Evolutionary conservation across 1,140 invertebrate genomes (phyloP), one percentile per base, ranked within the genome.

Genomic region (Geopemphigus sp.): DNA sequence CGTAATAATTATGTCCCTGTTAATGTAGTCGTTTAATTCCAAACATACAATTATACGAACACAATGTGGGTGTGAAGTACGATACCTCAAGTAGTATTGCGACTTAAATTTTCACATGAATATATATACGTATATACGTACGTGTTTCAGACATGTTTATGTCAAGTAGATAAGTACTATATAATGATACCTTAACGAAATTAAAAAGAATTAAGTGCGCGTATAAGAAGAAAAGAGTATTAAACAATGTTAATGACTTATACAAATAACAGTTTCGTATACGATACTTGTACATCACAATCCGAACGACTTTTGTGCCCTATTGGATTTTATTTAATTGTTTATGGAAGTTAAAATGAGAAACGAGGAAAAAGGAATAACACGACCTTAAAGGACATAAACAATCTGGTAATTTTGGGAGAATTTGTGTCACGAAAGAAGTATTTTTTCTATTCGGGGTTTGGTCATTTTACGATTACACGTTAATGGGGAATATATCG

Each of bases 201-300:
- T 47, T 47, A 68, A 68, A 47, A 50, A 14, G 24, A 24, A 50
- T 68, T 66, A 66, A 68, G 45, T 50, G 15, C 15, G n/a, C 47
- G 32, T 22, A 17, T 26, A 68, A 68, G 45, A 68, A 50, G 45
- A 68, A 68, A 68, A 68, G 15, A 8, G n/a, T 45, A 47, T 47
- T 47, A 68, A 68, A 68, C 64, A 68, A 22, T 68, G 64, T 68
- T 68, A 68, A 68, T 68, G 45, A 50, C 66, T 68, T 14, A 15
- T 24, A 50, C 6, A 47, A 47, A 47, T 47, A 47, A 68, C 64
- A 24, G 17, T 32, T 32, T 66, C 63, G 15, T 22, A 17, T 24
- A 47, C 29, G 63, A 22, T 32, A 68, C 63, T 66, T 24, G 39
- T 68, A 24, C 11, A 68, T 50, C 14, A 1, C 22, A 50, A 6